Percentiles rank a stretch among this genome's conserved stretches.
These are phyloP conservation scores for Dasyornis broadbenti DNA, from an alignment of 2,113 vertebrate species.

Conservation along the genomic window DNA sequence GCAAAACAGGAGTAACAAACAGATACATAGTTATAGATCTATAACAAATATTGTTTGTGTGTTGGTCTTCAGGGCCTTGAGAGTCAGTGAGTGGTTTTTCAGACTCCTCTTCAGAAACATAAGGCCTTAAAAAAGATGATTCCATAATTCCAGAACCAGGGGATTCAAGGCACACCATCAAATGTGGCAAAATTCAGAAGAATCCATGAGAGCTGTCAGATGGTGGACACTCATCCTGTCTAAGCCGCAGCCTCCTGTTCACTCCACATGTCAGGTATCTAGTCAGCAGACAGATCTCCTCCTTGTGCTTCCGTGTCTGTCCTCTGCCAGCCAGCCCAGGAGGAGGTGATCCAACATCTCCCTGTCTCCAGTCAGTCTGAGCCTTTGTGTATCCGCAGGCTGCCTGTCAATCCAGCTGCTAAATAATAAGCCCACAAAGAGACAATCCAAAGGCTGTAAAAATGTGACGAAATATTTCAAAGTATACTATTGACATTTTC, in stretches of 20 bases:
- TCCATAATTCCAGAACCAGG: neutral
- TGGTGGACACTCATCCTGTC: neutral
- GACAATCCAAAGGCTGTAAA: neutral
- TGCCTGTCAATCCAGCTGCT: neutral
- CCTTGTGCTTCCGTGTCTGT: fast-evolving
- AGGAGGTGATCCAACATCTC: neutral
- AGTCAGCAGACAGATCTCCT: neutral
- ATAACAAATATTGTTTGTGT: neutral
- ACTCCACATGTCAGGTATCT: neutral
- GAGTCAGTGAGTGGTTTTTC: neutral
- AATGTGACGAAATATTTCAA: neutral
- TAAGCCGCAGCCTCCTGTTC: neutral
- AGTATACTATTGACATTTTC: neutral
- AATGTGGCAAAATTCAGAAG: neutral
- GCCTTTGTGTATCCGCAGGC: neutral
- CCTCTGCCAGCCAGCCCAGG: neutral
- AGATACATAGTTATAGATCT: neutral
- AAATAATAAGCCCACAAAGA: neutral
- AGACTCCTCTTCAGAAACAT: neutral
- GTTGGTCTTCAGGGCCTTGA: neutral
- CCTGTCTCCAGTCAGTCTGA: neutral
- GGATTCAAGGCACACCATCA: neutral
- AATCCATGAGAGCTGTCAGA: neutral
- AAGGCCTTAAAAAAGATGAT: neutral
- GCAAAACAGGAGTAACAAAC: neutral